Conservation (phyloP, 2,888 invertebrate genomes). For the Osedax fenrisi region DNA sequence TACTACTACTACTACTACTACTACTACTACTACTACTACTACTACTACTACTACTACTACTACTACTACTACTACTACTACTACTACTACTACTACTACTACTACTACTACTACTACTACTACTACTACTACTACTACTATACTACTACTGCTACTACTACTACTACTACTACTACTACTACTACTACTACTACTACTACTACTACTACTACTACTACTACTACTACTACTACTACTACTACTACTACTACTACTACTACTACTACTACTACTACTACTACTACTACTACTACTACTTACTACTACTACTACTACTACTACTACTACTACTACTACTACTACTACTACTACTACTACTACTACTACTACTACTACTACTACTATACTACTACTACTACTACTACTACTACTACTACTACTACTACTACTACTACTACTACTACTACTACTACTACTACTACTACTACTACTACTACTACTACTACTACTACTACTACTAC, state of each 20-base stretch:
- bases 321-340: neutral
- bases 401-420: neutral
- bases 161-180: conserved; percentile 16
- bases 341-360: neutral
- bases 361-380: neutral
- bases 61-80: neutral
- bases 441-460: neutral
- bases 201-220: conserved; percentile 16
- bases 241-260: conserved; percentile 12
- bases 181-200: conserved; percentile 16
- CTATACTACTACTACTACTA: no score
- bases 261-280: neutral
- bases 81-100: conserved; percentile 2
- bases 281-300: neutral
- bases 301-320: neutral
- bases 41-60: neutral
- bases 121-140: neutral
- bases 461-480: conserved; percentile 2
- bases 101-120: neutral
- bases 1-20: neutral
- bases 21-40: neutral
- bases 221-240: conserved; percentile 5
- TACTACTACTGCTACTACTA: conserved; percentile 3
- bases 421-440: neutral
- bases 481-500: neutral